Evolutionary conservation across 2,888 invertebrate species (phyloP).

Genomic region (Zonitis immaculata): DNA sequence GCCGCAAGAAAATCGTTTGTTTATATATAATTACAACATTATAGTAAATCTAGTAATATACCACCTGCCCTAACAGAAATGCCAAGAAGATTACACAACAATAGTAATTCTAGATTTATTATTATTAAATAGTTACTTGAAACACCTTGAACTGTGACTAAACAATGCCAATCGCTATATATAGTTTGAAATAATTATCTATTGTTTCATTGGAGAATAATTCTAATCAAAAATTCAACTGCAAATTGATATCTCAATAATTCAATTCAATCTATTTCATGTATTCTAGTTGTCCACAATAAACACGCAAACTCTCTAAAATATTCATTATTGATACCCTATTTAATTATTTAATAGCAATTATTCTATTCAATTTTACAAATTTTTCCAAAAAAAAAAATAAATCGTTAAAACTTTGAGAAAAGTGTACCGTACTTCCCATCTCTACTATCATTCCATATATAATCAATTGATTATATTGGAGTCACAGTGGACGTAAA

Average conservation of each 20-base stretch:
- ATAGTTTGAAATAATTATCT: background rate
- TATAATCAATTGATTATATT: too few species aligned
- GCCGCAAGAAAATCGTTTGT: conserved; percentile 1
- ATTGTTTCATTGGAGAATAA: background rate
- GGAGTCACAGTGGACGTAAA: too few species aligned
- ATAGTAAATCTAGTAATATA: background rate
- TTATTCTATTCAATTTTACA: too few species aligned
- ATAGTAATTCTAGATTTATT: conserved; percentile 7
- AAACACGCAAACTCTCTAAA: too few species aligned
- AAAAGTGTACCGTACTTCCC: too few species aligned
- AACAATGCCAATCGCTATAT: background rate
- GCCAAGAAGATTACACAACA: conserved; percentile 7
- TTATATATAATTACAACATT: too few species aligned
- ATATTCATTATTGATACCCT: too few species aligned
- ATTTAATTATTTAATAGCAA: too few species aligned
- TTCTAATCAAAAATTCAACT: background rate
- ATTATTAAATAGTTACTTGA: background rate
- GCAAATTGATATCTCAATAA: background rate
- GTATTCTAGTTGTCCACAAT: too few species aligned
- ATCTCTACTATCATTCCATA: too few species aligned
- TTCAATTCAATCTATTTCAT: background rate
- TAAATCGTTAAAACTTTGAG: too few species aligned
- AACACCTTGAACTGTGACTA: background rate
- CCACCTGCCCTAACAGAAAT: conserved; percentile 14
- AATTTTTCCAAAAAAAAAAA: too few species aligned